Base-by-base conservation (phyloP, 2,113 vertebrate genomes). In the Epinephelus cyanopodus region DNA sequence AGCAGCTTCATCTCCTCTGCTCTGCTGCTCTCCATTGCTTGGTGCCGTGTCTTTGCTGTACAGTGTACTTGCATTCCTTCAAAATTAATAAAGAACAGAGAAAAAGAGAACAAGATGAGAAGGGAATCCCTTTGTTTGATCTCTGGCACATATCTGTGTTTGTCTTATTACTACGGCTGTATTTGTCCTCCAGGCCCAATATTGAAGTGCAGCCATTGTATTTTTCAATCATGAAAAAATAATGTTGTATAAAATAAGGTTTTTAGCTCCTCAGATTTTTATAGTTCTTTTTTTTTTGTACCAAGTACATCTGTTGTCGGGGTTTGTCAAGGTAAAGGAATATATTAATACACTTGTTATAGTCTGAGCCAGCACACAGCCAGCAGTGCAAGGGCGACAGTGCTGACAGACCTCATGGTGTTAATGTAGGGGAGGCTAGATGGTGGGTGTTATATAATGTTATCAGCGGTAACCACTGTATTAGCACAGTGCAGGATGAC, bases 1-100 rank as follows among this genome's bases (percentile, higher is more conserved):
- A 61, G 87, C 89, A 87, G 79, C 87, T 88, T 79, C 92, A 92
- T 94, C 76, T 92, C 92, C 89, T 92, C 91, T 87, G 74, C 72
- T 89, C 92, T 91, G 89, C 89, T 92, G 87, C 93, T 94, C 93
- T 90, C 95, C 96, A 97, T 97, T 96, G 96, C 97, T 97, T 95
- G 78, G 96, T 97, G 97, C 95, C 96, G 96, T 97, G 97, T 97
- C 96, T 96, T 97, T 97, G 96, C 96, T 98, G 97, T 95, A 95
- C 94, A 94, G 91, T 95, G 94, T 96, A 96, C 95, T 96, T 96
- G 96, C 96, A 96, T 92, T 97, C 95, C 96, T 96, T 97, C 93
- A 90, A 96, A 96, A 96, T 95, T 89, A 98, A 97, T 97, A 93
- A 94, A 95, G 60, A 81, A 61, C 13, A 84, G 67, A 74, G 39